A percentile compares a stretch with the other conserved stretches of the same genome.
Conservation (phyloP, 2,113 vertebrate species). For the Prolemur simus region DNA sequence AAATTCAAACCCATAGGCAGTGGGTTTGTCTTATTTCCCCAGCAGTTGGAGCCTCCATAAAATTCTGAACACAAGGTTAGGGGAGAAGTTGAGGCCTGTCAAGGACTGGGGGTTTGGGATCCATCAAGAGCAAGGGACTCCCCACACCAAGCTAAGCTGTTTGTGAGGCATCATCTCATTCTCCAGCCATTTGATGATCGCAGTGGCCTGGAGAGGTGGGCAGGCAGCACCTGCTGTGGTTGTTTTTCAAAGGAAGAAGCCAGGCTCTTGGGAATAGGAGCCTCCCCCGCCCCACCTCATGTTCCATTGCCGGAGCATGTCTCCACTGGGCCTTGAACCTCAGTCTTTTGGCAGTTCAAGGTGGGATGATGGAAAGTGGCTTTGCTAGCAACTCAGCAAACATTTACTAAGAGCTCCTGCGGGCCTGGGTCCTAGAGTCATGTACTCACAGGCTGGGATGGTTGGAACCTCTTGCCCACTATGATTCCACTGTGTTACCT, state of each 20-base stretch:
- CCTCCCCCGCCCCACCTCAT: not conserved
- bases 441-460: not conserved
- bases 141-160: too few relatives aligned
- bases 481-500: not conserved
- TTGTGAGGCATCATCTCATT: not conserved
- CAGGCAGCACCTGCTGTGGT: not conserved
- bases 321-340: not conserved
- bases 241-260: not conserved
- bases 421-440: not conserved
- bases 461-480: accelerated
- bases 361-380: not conserved
- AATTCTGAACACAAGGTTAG: not conserved
- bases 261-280: not conserved
- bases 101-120: not conserved
- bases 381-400: not conserved
- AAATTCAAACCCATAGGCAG: not conserved
- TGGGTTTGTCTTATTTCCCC: not conserved
- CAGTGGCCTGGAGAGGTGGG: not conserved
- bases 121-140: not conserved
- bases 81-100: not conserved
- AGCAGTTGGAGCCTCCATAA: not conserved
- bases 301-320: not conserved
- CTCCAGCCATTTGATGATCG: not conserved
- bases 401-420: not conserved
- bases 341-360: not conserved